Evolutionary conservation across 1,140 invertebrate genomes (phyloP), one percentile per base, ranked within the genome.

Genomic region (Drosophila mayri): DNA sequence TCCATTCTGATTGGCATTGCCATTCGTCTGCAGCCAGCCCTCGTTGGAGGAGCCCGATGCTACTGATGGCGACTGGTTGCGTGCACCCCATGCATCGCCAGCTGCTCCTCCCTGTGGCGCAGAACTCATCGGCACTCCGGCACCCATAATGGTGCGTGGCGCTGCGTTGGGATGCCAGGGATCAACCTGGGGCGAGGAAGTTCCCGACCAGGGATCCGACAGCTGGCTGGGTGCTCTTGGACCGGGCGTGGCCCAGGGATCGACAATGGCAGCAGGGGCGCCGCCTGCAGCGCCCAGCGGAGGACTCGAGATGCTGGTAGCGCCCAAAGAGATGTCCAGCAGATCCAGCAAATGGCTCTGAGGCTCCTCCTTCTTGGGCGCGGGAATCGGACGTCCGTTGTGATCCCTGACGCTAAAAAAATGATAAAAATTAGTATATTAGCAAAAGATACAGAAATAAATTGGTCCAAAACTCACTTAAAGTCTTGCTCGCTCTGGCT

Each of bases 401-500:
- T 57, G 28, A 76, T 72, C 85, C 63, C 81, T 78, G 5, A 30
- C 7, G 7, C 14, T 30, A 9, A 58, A 22, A 37, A 32, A 18
- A 35, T 4, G 3, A 30, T 8, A 30, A 30, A 30, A 30, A 20
- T 6, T 1, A 35, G 8, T 3, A 11, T 11, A 35, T 65, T 35
- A 22, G 7, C 6, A 1, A 40, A 2, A 18, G 2, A 37, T 14
- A 0, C 4, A 10, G 3, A 5, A 46, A 4, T 32, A n/a, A 5
- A 18, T 11, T n/a, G 8, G 6, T 38, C 2, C 1, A 12, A 20
- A 40, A 93, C 94, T 94, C 91, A 96, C 96, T 96, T 96, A 88
- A 97, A 97, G 93, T 98, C 97, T 93, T 98, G 96, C 93, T 98
- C 96, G 93, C 97, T 98, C 94, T 99, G 97, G 91, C 97, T 97